phyloP scores from a whole-genome alignment of 2,888 invertebrate species.

The Sycophila texana region DNA sequence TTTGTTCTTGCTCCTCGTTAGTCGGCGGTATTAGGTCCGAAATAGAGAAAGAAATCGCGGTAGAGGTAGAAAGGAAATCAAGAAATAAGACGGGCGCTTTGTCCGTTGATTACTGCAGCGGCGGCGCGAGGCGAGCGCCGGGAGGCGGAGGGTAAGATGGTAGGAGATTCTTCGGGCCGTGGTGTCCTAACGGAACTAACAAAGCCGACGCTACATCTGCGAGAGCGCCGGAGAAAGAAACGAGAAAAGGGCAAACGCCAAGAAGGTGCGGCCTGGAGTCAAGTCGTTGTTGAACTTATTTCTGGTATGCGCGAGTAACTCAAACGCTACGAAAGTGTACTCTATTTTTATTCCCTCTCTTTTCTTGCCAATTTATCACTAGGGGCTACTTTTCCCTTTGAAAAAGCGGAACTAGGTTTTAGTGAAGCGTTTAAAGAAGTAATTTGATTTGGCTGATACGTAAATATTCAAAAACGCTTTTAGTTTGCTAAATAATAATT shows the following conservation, averaged over 20 bases:
- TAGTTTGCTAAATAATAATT: no score
- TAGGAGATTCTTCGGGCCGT: not conserved
- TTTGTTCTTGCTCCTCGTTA: slow-evolving; percentile 18
- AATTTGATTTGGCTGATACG: no score
- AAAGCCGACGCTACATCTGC: slow-evolving; percentile 5
- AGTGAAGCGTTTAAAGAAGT: no score
- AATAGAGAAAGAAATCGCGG: slow-evolving; percentile 7
- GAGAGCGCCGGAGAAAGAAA: not conserved
- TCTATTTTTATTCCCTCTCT: no score
- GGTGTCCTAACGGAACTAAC: slow-evolving; percentile 20
- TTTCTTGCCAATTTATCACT: no score
- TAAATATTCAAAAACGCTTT: no score
- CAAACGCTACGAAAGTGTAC: no score
- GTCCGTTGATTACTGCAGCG: slow-evolving; percentile 37
- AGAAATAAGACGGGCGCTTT: slow-evolving; percentile 32
- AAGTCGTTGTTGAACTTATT: not conserved
- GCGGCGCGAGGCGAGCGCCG: slow-evolving; percentile 16
- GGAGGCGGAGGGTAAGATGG: slow-evolving; percentile 3
- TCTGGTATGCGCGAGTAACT: not conserved
- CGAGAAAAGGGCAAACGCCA: slow-evolving; percentile 6
- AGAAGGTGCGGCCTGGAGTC: not conserved
- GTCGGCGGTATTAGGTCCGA: not conserved
- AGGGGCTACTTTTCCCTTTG: no score
- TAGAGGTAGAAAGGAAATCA: slow-evolving; percentile 21
- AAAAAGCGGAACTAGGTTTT: no score